Base-by-base conservation (phyloP, 2,113 vertebrate species). In the Cephalopholis sonnerati region DNA sequence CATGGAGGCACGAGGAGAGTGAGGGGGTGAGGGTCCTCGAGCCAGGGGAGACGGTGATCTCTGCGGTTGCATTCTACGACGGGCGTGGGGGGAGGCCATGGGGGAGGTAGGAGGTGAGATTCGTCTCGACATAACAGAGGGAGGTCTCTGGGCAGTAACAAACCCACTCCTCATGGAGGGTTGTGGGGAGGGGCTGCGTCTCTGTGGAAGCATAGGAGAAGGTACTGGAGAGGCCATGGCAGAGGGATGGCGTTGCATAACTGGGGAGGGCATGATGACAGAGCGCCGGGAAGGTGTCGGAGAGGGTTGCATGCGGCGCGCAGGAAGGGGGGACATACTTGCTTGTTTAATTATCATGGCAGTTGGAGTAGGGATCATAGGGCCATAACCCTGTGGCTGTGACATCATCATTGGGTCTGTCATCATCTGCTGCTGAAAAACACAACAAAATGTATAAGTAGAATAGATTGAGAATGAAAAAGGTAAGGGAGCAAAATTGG, bases 301-400 rank as follows among this genome's bases (percentile, higher is more conserved):
- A 62, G 91, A 95, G 36, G 81, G 77, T 27, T 88, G 92, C 36
- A 91, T 50, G 53, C 74, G 88, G 0, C 84, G 87, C 0, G 18
- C 53, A 27, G 91, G 46, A 55, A 81, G 74, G 6, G 92, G 90
- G 50, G 83, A 92, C 87, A 93, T 91, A 41, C 58, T 70, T 25
- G 89, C 94, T 83, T 95, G 94, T 67, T 96, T 94, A 63, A 96
- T 96, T 46, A 95, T 92, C 93, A 89, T 95, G 25, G 94, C 93
- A 39, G 93, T 91, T 80, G 95, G 94, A 67, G 93, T 95, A 32
- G 95, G 93, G 53, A 93, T 84, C 7, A 95, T 85, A 51, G 41
- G 66, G 5, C 77, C 85, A 77, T 86, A 92, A 74, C 66, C 86
- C 65, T 88, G 89, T 51, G 86, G 83, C 24, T 89, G 93, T 79